Conservation (phyloP, 2,797 vertebrate species). For the Ibycter americanus region DNA sequence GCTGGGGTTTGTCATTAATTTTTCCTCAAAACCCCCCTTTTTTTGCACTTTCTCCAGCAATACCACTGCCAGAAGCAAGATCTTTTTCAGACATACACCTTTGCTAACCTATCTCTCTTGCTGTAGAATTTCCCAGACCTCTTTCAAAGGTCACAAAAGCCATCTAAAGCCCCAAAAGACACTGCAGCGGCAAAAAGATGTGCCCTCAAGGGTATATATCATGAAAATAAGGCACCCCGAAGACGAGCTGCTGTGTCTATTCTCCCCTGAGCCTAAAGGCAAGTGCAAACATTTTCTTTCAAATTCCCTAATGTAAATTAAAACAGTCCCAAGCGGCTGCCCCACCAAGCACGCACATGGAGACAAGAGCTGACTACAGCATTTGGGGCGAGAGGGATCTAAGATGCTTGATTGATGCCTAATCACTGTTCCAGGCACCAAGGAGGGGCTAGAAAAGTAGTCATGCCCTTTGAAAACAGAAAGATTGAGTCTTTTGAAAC, state of each 20-base stretch:
- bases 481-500: slow-evolving; percentile 59
- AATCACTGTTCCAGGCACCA: not conserved
- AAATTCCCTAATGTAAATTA: not conserved
- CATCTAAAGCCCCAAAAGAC: not conserved
- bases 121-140: not conserved
- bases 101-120: not conserved
- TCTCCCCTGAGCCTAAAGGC: not conserved
- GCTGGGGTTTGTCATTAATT: not conserved
- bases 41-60: not conserved
- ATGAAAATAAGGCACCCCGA: not conserved
- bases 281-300: not conserved
- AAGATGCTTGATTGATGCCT: not conserved
- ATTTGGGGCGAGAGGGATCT: not conserved
- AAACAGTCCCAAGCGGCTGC: not conserved
- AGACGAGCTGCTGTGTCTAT: not conserved
- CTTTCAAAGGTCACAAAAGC: slow-evolving; percentile 5
- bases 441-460: slow-evolving; percentile 14
- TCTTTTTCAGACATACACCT: not conserved
- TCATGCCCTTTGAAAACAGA: slow-evolving; percentile 33
- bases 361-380: not conserved
- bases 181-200: not conserved
- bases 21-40: not conserved
- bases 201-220: not conserved
- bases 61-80: not conserved
- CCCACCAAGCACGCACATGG: not conserved